Evolutionary conservation across 2,888 invertebrate species (phyloP).

Genomic region (Carpatolechia fugitivella): DNA sequence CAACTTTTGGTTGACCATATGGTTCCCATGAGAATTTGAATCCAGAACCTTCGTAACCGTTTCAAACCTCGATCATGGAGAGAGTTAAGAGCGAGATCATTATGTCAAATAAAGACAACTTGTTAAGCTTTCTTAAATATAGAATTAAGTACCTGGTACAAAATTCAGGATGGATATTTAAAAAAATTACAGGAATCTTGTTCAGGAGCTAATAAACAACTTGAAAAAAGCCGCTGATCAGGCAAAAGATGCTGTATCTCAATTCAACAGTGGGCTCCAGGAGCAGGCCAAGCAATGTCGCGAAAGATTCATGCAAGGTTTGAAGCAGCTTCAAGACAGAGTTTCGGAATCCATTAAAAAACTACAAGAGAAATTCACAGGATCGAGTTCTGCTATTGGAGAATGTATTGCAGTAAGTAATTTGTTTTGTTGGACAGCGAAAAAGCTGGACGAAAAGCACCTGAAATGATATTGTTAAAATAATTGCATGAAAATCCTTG

Average conservation of each 20-base stretch:
- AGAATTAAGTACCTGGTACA: too few relatives aligned
- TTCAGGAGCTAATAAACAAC: constrained; percentile 47
- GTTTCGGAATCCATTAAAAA: constrained; percentile 43
- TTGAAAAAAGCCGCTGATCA: constrained; percentile 47
- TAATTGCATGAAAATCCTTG: too few relatives aligned
- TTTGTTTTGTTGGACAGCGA: background rate
- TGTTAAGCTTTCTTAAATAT: too few relatives aligned
- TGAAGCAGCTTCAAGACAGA: constrained; percentile 42
- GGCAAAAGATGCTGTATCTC: constrained; percentile 42
- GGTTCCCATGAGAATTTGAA: too few relatives aligned
- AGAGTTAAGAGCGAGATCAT: too few relatives aligned
- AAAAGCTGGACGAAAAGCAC: background rate
- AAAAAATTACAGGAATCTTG: constrained; percentile 39
- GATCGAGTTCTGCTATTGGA: constrained; percentile 41
- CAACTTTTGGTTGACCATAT: too few relatives aligned
- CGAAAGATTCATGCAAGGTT: constrained; percentile 39
- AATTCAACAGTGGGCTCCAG: constrained; percentile 45
- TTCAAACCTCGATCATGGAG: too few relatives aligned
- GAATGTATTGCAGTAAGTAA: constrained; percentile 55
- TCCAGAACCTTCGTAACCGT: too few relatives aligned
- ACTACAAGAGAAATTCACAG: constrained; percentile 42
- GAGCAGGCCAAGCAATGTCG: constrained; percentile 38
- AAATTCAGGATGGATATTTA: background rate
- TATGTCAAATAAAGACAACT: too few relatives aligned
- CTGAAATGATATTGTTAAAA: too few relatives aligned